Base-by-base conservation (phyloP, 2,888 invertebrate species). In the Eustalomyia histrio region DNA sequence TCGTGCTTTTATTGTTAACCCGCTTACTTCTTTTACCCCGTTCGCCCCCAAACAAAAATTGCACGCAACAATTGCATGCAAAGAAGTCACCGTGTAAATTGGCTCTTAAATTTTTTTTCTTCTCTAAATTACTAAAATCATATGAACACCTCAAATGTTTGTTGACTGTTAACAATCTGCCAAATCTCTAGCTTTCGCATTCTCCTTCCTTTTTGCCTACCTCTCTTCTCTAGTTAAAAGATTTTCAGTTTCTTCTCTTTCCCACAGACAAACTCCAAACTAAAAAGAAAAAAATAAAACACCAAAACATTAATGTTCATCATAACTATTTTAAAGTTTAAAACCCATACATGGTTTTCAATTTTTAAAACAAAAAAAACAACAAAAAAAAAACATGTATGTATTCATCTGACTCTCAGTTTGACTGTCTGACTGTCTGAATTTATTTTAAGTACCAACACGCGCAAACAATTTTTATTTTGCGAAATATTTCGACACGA, bases 371-470 rank as follows among this genome's bases (percentile, higher is more conserved):
- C 58, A 65, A 17, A 71, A 64, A 35, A 64, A 69, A 69, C 47
- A 61, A 33, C 33, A 69, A 69, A 47, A 55, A 33, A 33, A 53
- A 47, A 63, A 61, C 43, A 69, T n/a, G 21, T 43, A 17, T 71
- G 43, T 52, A n/a, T 1, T 57, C 33, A 33, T 17, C 64, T 52
- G 14, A 9, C 53, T 35, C 47, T 47, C 29, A 14, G 43, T 33
- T 47, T 61, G 14, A 14, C n/a, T 14, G 64, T 60, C 52, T 69
- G 43, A 60, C 47, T 39, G 55, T 73, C 43, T 79, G 64, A 64
- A 57, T 39, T 76, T 60, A 14, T 69, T 76, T 80, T 76, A 80
- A 80, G 80, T 76, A 80, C 58, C 60, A 80, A 76, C 76, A 80
- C 80, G 80, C 72, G 80, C 80, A 80, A 58, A 52, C 16, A 47